phyloP scores from a whole-genome alignment of 2,888 invertebrate species.

The Pristionchus entomophagus region DNA sequence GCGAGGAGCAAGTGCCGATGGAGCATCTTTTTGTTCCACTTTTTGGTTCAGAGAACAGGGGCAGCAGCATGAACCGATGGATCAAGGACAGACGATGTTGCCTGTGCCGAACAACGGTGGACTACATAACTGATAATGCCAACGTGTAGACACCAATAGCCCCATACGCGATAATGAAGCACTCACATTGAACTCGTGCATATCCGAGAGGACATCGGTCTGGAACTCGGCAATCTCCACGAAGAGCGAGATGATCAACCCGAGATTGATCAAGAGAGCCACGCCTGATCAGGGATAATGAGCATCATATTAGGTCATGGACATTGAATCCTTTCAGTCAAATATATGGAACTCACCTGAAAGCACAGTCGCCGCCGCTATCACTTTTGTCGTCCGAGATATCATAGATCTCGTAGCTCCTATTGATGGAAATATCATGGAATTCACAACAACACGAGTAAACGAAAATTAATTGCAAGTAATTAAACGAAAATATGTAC shows the following conservation, averaged over 20 bases:
- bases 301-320: neutral
- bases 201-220: neutral
- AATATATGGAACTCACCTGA: neutral
- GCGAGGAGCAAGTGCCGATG: neutral
- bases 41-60: neutral
- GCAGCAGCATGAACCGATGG: neutral
- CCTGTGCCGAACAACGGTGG: neutral
- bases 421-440: neutral
- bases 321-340: neutral
- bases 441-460: neutral
- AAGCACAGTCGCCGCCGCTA: neutral
- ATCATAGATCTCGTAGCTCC: neutral
- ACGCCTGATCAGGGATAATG: neutral
- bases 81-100: neutral
- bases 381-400: neutral
- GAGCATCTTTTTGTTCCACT: neutral
- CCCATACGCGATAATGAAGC: no score
- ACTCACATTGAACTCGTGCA: neutral
- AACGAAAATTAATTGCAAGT: neutral
- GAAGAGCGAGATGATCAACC: neutral
- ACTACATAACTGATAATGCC: no score
- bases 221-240: slow-evolving; percentile 14
- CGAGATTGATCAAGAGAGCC: neutral
- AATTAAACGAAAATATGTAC: neutral
- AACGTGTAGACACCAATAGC: neutral